Evolutionary conservation across 37 sponge, comb jelly and placozoan genomes (phyloP).

Genomic region (Geodia barretti): DNA sequence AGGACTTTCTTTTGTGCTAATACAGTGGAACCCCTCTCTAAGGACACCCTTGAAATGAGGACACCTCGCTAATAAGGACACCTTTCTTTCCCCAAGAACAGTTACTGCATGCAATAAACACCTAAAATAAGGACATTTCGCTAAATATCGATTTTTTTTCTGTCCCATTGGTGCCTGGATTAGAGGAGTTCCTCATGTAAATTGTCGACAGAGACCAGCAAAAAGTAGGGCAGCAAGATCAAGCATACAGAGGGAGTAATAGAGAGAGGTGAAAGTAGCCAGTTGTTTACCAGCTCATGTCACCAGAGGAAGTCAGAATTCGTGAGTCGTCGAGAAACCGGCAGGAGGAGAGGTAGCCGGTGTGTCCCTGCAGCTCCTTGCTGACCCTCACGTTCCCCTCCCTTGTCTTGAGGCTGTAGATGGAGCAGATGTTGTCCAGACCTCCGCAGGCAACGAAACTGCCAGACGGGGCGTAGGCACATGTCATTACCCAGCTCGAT

Average conservation of each 20-base stretch:
- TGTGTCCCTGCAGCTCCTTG: conserved; percentile 96
- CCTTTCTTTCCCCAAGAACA: background rate
- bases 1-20: too few species aligned
- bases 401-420: conserved; percentile 93
- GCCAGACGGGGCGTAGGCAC: conserved; percentile 96
- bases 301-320: conserved; percentile 95
- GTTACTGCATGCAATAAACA: too few species aligned
- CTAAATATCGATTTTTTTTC: too few species aligned
- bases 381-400: conserved; percentile 94
- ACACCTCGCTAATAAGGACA: background rate
- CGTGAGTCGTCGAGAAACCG: conserved; percentile 91
- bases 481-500: conserved; percentile 99
- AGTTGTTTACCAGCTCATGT: conserved; percentile 95
- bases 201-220: too few species aligned
- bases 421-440: conserved; percentile 97
- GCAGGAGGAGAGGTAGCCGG: conserved; percentile 97
- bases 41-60: background rate
- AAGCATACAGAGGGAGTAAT: background rate
- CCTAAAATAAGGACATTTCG: too few species aligned
- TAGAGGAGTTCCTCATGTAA: too few species aligned
- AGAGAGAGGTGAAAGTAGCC: background rate
- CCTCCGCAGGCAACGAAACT: conserved; percentile 96
- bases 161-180: background rate
- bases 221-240: background rate
- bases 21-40: too few species aligned